Base-by-base conservation (phyloP, 30 jellyfish, hydroid and myxozoan species). In the Cassiopea andromeda region DNA sequence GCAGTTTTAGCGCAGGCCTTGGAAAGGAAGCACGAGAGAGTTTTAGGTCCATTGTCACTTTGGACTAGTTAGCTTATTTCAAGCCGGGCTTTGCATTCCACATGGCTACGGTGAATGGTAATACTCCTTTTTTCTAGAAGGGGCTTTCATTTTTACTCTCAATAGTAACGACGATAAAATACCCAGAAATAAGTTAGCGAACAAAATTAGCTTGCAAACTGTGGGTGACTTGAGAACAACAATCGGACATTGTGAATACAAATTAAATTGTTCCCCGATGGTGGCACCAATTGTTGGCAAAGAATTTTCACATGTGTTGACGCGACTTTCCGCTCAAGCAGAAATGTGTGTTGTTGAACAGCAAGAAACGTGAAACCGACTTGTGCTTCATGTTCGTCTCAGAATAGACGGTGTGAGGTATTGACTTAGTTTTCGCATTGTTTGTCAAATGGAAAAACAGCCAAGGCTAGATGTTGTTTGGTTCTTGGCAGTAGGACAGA, bases 191-290 rank as follows among this genome's bases (percentile, higher is more conserved):
- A 10, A 54, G 0, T 54, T 3, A 3, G 10, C 7, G 12, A 54
- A 3, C 64, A 54, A 54, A 54, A 54, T 54, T 54, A 54, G 64
- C 10, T 10, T 54, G 12, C 12, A 10, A 54, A 54, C 10, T 54
- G 64, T 10, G 64, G 64, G 12, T 54, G 12, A 10, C 12, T 54
- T 6, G 64, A 54, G 12, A 54, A 54, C 64, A 54, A 54, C 7
- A 54, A 10, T 3, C 12, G 7, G 64, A 54, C 7, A 54, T 54
- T 54, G 64, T 10, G 12, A 54, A 54, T 54, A 54, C 10, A 54
- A 54, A 64, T 64, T 64, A 13, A 64, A 64, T 64, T 64, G 73
- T 64, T 27, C 73, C 73, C 73, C 73, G 15, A 17, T 64, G 73
- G 73, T 27, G 73, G 2, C 43, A 4, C 15, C 73, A 9, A 64